phyloP scores from a whole-genome alignment of 1,140 invertebrate species.

The Calephelis nemesis region DNA sequence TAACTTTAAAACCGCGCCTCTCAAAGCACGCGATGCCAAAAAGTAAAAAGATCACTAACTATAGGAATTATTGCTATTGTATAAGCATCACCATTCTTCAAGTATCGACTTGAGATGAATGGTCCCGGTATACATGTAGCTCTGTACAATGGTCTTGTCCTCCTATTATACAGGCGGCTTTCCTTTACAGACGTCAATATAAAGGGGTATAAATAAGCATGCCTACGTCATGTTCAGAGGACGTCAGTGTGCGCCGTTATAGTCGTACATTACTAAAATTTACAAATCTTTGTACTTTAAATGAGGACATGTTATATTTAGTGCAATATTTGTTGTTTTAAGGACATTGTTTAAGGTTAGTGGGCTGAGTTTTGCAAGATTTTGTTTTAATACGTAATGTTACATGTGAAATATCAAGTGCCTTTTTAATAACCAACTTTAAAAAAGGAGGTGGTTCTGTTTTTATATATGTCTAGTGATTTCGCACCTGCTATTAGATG shows the following conservation, averaged over 20 bases:
- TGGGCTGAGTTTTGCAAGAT: no score
- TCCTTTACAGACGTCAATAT: conserved; percentile 9
- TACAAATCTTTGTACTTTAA: neutral
- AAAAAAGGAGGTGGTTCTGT: no score
- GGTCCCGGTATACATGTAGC: conserved; percentile 5
- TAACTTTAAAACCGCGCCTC: conserved; percentile 1
- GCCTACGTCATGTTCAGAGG: conserved; percentile 8
- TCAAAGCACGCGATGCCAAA: conserved; percentile 2
- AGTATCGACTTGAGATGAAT: conserved; percentile 20
- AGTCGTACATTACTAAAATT: conserved; percentile 7
- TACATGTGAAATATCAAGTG: no score
- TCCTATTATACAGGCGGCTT: conserved; percentile 14
- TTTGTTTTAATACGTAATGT: no score
- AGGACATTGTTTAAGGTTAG: no score
- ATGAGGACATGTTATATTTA: neutral
- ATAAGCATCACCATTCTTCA: conserved; percentile 19
- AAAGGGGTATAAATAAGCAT: conserved; percentile 11
- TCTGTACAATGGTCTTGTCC: conserved; percentile 11
- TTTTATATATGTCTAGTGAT: no score
- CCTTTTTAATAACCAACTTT: no score
- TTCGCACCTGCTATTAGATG: no score
- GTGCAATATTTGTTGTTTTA: no score
- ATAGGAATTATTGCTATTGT: conserved; percentile 18
- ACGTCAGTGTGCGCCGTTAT: conserved; percentile 13
- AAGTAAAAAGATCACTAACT: conserved; percentile 9